A percentile compares a stretch with the other conserved stretches of the same genome.
Conservation (phyloP, 2,797 vertebrate genomes). For the Muscicapa striata region DNA sequence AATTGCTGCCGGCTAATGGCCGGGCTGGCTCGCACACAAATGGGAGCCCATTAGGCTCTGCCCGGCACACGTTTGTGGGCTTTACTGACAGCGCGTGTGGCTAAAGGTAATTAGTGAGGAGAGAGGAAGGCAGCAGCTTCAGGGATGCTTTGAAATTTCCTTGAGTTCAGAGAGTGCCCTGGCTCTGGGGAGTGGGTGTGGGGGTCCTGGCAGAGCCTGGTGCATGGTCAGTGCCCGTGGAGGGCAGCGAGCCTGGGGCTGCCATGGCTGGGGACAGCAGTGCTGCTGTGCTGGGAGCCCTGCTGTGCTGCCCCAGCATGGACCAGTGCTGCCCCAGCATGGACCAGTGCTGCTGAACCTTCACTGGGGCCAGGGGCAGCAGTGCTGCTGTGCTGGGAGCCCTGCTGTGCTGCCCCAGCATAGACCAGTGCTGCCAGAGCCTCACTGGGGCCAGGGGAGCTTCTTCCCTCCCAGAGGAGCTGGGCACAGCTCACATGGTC, state of each 20-base stretch:
- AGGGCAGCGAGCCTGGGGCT: not conserved
- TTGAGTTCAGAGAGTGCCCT: constrained; percentile 21
- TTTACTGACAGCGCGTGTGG: constrained; percentile 46
- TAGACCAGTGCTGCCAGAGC: rapidly evolving
- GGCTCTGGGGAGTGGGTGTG: not conserved
- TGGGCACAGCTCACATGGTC: rapidly evolving
- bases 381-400: not conserved
- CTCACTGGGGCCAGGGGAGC: rapidly evolving
- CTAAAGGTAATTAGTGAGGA: constrained; percentile 53
- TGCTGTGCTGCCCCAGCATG: not conserved
- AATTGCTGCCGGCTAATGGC: constrained; percentile 64
- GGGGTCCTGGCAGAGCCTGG: not conserved
- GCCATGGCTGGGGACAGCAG: not conserved
- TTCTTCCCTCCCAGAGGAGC: not conserved
- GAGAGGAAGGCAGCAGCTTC: constrained; percentile 45
- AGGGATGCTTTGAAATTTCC: constrained; percentile 61
- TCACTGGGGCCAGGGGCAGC: no score
- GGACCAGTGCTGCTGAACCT: no score
- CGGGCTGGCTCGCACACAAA: constrained; percentile 42
- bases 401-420: no score
- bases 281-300: not conserved
- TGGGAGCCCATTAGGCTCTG: constrained; percentile 56
- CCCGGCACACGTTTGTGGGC: constrained; percentile 2
- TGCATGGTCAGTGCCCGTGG: not conserved
- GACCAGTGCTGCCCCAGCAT: no score